Base-by-base conservation (phyloP, 2,888 invertebrate genomes). In the Gastrophysa polygoni region DNA sequence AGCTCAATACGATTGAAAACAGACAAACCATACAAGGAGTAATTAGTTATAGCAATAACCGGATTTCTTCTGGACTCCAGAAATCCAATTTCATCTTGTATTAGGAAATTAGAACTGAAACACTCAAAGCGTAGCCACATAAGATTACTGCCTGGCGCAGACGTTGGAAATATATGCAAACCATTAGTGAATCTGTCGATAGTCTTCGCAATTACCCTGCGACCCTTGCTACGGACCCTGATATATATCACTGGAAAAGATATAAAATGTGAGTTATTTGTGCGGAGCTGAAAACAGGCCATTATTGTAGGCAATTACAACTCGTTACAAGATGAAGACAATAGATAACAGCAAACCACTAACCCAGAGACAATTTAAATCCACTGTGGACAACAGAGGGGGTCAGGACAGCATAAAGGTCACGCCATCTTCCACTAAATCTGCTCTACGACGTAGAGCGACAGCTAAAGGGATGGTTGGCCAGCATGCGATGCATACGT, bases 381-480 rank as follows among this genome's bases (percentile, higher is more conserved):
- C 78, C 77, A 74, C 75, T 73, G 72, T 75, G 78, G 77, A 78
- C 78, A 77, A 75, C 63, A 67, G 69, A 69, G 71, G 70, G 69
- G 73, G 67, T 69, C 67, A 71, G 77, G 77, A 78, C 77, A 77
- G 73, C 74, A 73, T 74, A 77, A 76, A 77, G 79, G 77, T 80
- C 81, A 81, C 81, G 81, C 81, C 75, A 81, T 81, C 76, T 76
- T 73, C 75, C 75, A 80, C 77, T 81, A 81, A 81, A 81, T 81
- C 79, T 81, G 78, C 77, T 74, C 72, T 69, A 75, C 76, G 76
- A 76, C 74, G 76, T 72, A 68, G 64, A 71, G 69, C 71, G 73
- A 75, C 76, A 76, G 71, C 75, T 73, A 75, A 78, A 78, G 78
- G 76, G 75, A 80, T 80, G 76, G 76, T 74, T 73, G 69, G 70